Base-by-base conservation (phyloP, 1,140 invertebrate species). In the Coenobita brevimanus region DNA sequence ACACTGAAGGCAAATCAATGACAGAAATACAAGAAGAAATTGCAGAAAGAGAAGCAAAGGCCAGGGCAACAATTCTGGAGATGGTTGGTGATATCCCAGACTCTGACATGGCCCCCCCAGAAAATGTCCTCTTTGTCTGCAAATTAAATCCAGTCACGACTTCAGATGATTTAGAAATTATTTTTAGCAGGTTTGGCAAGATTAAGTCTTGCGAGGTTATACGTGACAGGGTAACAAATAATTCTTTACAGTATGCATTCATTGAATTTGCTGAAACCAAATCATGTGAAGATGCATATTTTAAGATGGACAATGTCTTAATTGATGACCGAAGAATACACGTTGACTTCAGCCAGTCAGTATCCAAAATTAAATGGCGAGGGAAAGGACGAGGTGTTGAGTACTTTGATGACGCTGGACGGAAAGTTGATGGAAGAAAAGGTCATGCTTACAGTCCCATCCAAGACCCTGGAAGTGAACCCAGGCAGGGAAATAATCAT, bases 281-380 rank as follows among this genome's bases (percentile, higher is more conserved):
- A 92, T 95, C 98, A 13, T 99, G 99, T 94, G 99, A 99, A 94
- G 96, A 97, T 90, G 99, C 99, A 2, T 99, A 98, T 93, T 99
- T 99, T 91, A 99, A 99, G 94, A 99, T 99, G 99, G 98, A 99
- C 92, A 99, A 99, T 94, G 98, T 99, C 0, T 93, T 99, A 0
- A 99, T 99, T 91, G 99, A 99, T 93, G 99, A 99, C 92, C 93
- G 99, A 69, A 94, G 99, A 91, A 99, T 99, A 91, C 99, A 99
- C 93, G 99, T 99, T 1, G 99, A 99, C 93, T 99, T 99, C 93
- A 99, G 98, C 91, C 99, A 99, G 92, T 99, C 98, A 64, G 98
- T 99, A 0, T 95, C 98, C 0, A 99, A 98, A 93, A 95, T 97
- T 91, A 95, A 95, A 90, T 98, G 97, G 96, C 94, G 95, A 82